Base-by-base conservation (phyloP, 1,140 invertebrate species). In the Aphelinus atriplicis region DNA sequence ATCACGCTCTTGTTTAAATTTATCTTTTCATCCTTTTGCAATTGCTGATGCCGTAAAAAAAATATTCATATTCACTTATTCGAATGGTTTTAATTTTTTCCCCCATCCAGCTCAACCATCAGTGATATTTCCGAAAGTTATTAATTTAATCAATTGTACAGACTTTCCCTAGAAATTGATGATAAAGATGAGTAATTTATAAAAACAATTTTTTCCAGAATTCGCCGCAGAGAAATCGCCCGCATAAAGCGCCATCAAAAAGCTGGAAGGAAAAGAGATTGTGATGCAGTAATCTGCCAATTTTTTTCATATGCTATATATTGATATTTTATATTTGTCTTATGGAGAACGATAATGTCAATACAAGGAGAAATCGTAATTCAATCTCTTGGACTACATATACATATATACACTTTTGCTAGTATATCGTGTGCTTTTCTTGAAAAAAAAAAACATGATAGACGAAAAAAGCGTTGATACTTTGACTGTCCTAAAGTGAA, bases 281-380 rank as follows among this genome's bases (percentile, higher is more conserved):
- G 68, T 66, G 76, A 76, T 78, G 71, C 77, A 78, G 62, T 72
- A 64, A 76, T 77, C 66, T 78, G 80, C 83, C 79, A 67, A 81
- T 84, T 85, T 80, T 26, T 81, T 85, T 82, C 76, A 84, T 81
- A 84, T 82, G 83, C 80, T 84, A 83, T 85, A 84, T 84, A 81
- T 80, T 84, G 81, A 82, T 83, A 83, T 86, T 82, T 81, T 79
- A 82, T 75, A 80, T 82, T 81, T 82, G 84, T 83, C 82, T 80
- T 84, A 82, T 75, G 78, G 63, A 80, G 61, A 72, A 73, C 73
- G 75, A 80, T 77, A 73, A 74, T 80, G 76, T 63, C 73, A 79
- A 78, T 70, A 73, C 78, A 78, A 77, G 71, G 72, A 74, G 47
- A 78, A 79, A 77, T 75, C 76, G 65, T 81, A 80, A 81, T 80